phyloP scores from a whole-genome alignment of 2,113 vertebrate species.

The Oryzias celebensis region DNA sequence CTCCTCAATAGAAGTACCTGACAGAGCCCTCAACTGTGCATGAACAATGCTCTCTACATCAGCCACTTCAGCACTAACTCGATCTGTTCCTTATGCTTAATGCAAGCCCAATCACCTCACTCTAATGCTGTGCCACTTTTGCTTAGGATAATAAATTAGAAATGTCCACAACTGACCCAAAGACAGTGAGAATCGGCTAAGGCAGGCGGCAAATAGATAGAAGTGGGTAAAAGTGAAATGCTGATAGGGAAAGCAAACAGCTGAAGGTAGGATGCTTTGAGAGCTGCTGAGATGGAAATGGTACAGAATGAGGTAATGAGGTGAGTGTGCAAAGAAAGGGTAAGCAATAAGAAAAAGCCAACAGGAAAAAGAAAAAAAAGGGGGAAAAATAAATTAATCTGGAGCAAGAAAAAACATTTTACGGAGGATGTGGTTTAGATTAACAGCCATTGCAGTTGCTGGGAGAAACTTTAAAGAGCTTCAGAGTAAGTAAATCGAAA shows the following conservation, averaged over 20 bases:
- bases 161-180: slow-evolving; percentile 63
- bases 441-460: slow-evolving; percentile 39
- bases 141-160: slow-evolving; percentile 71
- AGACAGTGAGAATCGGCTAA: slow-evolving; percentile 53
- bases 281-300: slow-evolving; percentile 10
- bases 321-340: slow-evolving; percentile 4
- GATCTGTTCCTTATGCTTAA: slow-evolving; percentile 68
- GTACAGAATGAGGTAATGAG: neutral
- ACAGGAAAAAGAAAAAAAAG: slow-evolving; percentile 4
- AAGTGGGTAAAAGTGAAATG: slow-evolving; percentile 6
- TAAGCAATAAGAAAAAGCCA: slow-evolving; percentile 5
- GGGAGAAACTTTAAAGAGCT: slow-evolving; percentile 34
- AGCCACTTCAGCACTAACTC: slow-evolving; percentile 69
- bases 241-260: slow-evolving; percentile 15
- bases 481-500: slow-evolving; percentile 63
- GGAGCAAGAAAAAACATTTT: neutral
- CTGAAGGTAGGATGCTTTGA: slow-evolving; percentile 19
- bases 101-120: slow-evolving; percentile 66
- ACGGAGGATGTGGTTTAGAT: slow-evolving; percentile 26
- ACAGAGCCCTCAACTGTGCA: slow-evolving; percentile 48
- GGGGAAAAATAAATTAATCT: neutral
- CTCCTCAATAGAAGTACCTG: slow-evolving; percentile 45
- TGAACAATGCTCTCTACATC: slow-evolving; percentile 56
- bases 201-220: slow-evolving; percentile 4
- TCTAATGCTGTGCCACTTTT: slow-evolving; percentile 71